Evolutionary conservation across 2,113 vertebrate species (phyloP).

Genomic region (Gallinago jamesoni): DNA sequence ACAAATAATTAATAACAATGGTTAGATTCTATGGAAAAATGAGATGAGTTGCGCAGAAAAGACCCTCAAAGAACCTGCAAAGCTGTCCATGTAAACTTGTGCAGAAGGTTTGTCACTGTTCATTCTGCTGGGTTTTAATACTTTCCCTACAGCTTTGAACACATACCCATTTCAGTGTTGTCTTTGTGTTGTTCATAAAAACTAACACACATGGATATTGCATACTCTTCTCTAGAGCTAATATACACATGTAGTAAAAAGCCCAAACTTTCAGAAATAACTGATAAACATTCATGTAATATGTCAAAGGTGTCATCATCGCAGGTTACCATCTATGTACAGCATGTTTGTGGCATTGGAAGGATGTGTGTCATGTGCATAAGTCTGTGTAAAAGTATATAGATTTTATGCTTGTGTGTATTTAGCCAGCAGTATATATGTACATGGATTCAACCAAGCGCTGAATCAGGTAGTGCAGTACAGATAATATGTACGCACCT

Average conservation of each 20-base stretch:
- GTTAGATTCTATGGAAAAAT: neutral
- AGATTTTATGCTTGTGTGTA: neutral
- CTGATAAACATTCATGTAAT: neutral
- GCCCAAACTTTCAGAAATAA: neutral
- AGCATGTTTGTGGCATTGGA: neutral
- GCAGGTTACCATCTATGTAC: neutral
- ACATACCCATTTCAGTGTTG: neutral
- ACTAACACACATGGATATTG: neutral
- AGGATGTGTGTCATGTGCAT: neutral
- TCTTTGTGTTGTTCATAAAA: neutral
- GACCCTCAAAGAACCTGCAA: neutral
- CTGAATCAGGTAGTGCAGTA: neutral
- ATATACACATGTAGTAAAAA: neutral
- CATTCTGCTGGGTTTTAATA: neutral
- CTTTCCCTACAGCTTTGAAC: neutral
- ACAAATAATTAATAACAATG: neutral
- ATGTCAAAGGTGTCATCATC: neutral
- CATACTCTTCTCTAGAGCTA: neutral
- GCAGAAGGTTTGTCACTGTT: neutral
- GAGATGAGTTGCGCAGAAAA: neutral
- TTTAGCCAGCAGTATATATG: neutral
- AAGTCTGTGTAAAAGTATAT: rapidly evolving
- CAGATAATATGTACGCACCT: neutral
- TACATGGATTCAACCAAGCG: neutral
- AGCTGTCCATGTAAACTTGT: neutral